A percentile compares a stretch with the other conserved stretches of the same genome.
These are phyloP conservation scores for Simalia tracyae DNA, from an alignment of 2,797 vertebrate species.

Conservation along the genomic window DNA sequence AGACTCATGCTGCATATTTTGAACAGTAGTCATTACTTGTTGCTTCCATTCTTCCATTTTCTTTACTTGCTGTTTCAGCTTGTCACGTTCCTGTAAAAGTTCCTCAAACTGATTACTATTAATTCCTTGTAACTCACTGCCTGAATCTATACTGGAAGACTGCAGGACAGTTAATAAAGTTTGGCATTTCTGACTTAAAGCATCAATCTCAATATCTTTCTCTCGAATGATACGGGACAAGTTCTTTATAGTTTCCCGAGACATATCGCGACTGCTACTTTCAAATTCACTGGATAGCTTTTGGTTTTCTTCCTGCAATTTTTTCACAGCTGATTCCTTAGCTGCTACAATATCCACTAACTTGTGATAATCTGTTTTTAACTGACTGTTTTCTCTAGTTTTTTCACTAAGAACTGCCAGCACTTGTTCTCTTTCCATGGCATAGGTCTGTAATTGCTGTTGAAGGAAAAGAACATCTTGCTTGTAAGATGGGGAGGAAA, in stretches of 20 bases:
- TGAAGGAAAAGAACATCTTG: slow-evolving; percentile 90
- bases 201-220: slow-evolving; percentile 98
- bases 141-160: slow-evolving; percentile 72
- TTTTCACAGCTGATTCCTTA: slow-evolving; percentile 89
- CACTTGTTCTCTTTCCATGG: slow-evolving; percentile 89
- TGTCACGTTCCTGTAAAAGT: slow-evolving; percentile 91
- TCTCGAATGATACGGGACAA: slow-evolving; percentile 95
- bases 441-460: slow-evolving; percentile 91
- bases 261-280: slow-evolving; percentile 93
- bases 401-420: slow-evolving; percentile 94
- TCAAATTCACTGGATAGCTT: slow-evolving; percentile 83
- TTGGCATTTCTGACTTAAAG: slow-evolving; percentile 95
- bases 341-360: slow-evolving; percentile 91
- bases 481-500: slow-evolving; percentile 76
- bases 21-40: slow-evolving; percentile 96
- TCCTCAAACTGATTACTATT: slow-evolving; percentile 98
- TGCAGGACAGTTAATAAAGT: slow-evolving; percentile 92
- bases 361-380: slow-evolving; percentile 90
- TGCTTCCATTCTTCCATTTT: slow-evolving; percentile 99
- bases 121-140: slow-evolving; percentile 74
- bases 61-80: slow-evolving; percentile 95
- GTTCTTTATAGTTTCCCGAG: slow-evolving; percentile 96
- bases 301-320: slow-evolving; percentile 92
- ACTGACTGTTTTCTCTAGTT: slow-evolving; percentile 91
- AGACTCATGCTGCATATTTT: slow-evolving; percentile 97